These are phyloP conservation scores for Trachythela sp. DNA, from an alignment of 64 coral and sea anemone genomes.

Conservation along the genomic window DNA sequence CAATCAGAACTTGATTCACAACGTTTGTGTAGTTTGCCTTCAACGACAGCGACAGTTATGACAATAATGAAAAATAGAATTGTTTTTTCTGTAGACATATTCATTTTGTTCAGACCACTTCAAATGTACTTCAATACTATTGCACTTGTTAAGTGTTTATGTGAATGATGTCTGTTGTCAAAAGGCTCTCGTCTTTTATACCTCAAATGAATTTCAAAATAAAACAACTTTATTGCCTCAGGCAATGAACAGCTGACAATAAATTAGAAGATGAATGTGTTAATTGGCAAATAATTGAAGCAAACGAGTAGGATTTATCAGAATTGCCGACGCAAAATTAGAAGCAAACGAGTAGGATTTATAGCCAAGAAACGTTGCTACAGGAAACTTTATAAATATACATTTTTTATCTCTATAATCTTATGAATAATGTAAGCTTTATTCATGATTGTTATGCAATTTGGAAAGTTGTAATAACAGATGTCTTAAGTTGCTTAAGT, in stretches of 20 bases:
- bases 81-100: not conserved
- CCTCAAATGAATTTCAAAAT: not conserved
- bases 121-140: not conserved
- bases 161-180: not conserved
- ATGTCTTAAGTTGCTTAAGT: too few species aligned
- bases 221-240: not conserved
- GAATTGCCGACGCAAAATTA: too few species aligned
- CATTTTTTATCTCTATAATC: too few species aligned
- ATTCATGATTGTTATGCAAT: too few species aligned
- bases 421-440: too few species aligned
- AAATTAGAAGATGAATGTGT: too few species aligned
- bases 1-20: slow-evolving; percentile 15
- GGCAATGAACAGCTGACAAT: not conserved
- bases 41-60: not conserved
- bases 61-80: not conserved
- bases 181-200: not conserved
- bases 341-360: too few species aligned
- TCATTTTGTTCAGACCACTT: not conserved
- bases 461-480: too few species aligned
- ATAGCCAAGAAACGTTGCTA: too few species aligned
- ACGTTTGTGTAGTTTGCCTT: slow-evolving; percentile 14
- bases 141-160: not conserved
- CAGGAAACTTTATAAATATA: too few species aligned
- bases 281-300: not conserved
- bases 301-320: too few species aligned